Evolutionary conservation across 2,797 vertebrate species (phyloP).

Genomic region (Peromyscus aztecus): DNA sequence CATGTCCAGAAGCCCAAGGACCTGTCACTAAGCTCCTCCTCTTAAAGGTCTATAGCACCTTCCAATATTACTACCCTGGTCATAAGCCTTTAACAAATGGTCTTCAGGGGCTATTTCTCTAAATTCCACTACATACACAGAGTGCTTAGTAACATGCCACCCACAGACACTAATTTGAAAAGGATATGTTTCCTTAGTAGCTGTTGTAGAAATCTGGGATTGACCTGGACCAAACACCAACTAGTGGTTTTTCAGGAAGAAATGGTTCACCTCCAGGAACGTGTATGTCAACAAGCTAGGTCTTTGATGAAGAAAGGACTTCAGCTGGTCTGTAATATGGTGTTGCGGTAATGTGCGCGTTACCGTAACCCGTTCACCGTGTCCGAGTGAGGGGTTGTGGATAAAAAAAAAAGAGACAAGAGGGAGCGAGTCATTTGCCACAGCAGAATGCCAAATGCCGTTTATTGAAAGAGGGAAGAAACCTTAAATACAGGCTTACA

Average conservation of each 20-base stretch:
- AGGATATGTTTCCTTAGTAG: neutral
- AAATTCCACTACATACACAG: neutral
- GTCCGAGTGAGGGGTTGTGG: no score
- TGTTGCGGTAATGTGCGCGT: no score
- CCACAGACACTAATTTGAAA: neutral
- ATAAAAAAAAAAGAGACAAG: no score
- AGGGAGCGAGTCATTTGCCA: no score
- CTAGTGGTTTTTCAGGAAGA: constrained; percentile 9
- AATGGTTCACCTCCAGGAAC: neutral
- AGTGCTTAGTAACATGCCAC: neutral
- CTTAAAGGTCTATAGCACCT: neutral
- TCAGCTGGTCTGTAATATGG: neutral
- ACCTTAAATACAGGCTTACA: no score
- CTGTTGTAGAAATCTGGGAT: neutral
- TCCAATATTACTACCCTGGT: neutral
- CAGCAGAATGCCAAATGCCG: no score
- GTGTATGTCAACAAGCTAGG: neutral
- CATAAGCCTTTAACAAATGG: neutral
- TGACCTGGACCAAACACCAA: neutral
- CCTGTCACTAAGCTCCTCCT: neutral
- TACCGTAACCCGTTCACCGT: no score
- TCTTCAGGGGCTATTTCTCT: neutral
- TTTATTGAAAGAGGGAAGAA: no score
- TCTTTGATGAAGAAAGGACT: constrained; percentile 4
- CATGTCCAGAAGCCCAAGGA: neutral